Evolutionary conservation across 1,140 invertebrate species (phyloP).

Genomic region (Proctacanthus coquilletti): DNA sequence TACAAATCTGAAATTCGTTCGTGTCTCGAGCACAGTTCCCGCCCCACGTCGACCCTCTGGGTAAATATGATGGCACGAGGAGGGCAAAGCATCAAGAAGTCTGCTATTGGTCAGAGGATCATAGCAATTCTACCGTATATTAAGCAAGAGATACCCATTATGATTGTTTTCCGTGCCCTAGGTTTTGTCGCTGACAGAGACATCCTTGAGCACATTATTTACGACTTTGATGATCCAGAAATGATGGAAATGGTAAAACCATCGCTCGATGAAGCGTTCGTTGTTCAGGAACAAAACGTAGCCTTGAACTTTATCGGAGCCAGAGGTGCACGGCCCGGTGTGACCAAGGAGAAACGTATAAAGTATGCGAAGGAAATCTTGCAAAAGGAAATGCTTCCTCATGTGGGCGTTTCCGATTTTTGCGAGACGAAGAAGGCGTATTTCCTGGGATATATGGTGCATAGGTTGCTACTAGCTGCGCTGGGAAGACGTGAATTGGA

Average conservation of each 20-base stretch:
- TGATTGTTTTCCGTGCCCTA: slow-evolving; percentile 93
- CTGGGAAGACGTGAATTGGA: slow-evolving; percentile 91
- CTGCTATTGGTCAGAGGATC: slow-evolving; percentile 94
- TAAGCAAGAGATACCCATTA: slow-evolving; percentile 98
- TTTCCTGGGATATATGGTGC: slow-evolving; percentile 97
- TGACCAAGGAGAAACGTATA: slow-evolving; percentile 96
- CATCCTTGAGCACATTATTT: slow-evolving; percentile 97
- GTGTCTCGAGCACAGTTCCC: slow-evolving; percentile 80
- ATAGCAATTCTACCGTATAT: slow-evolving; percentile 97
- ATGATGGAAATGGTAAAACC: slow-evolving; percentile 99
- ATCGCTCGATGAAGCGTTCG: slow-evolving; percentile 96
- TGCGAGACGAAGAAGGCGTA: slow-evolving; percentile 99
- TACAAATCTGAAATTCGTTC: slow-evolving; percentile 96
- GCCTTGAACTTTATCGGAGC: slow-evolving; percentile 97
- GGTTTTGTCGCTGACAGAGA: slow-evolving; percentile 98
- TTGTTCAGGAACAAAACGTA: slow-evolving; percentile 97
- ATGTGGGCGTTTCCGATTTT: slow-evolving; percentile 96
- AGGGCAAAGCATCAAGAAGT: slow-evolving; percentile 88
- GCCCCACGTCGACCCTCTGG: slow-evolving; percentile 94
- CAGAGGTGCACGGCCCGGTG: slow-evolving; percentile 88
- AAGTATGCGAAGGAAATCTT: slow-evolving; percentile 98
- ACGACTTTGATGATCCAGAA: slow-evolving; percentile 98
- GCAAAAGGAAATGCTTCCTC: slow-evolving; percentile 98
- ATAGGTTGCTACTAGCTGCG: slow-evolving; percentile 81
- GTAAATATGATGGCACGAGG: slow-evolving; percentile 99